These are phyloP conservation scores for Chironomus striatipennis DNA, from an alignment of 1,140 invertebrate species.

Conservation along the genomic window DNA sequence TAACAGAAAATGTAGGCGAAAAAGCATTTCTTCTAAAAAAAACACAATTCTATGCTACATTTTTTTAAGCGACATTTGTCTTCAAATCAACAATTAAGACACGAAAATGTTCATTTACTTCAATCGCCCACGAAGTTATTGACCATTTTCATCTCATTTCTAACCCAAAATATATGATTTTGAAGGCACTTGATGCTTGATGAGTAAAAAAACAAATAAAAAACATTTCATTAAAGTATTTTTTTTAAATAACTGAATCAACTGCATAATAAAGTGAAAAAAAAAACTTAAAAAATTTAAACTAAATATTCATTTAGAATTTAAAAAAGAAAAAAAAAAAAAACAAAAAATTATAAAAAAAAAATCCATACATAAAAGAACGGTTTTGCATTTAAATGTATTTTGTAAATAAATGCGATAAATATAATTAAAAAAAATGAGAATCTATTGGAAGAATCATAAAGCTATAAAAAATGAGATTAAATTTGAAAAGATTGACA, in stretches of 20 bases:
- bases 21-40: neutral
- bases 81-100: neutral
- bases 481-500: neutral
- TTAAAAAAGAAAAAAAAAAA: too few relatives aligned
- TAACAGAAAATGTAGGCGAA: neutral
- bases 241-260: neutral
- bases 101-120: neutral
- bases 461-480: neutral
- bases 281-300: neutral
- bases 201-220: neutral
- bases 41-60: neutral
- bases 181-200: neutral
- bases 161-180: neutral
- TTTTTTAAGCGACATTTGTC: neutral
- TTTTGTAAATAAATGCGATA: slow-evolving; percentile 24
- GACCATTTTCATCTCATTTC: neutral
- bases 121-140: neutral
- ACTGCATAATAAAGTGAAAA: neutral
- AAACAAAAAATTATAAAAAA: neutral
- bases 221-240: neutral
- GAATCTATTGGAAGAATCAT: neutral
- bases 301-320: neutral
- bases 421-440: neutral
- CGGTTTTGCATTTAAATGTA: slow-evolving; percentile 17
- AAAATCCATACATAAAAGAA: neutral